Percentiles rank a stretch among this genome's conserved stretches.
phyloP scores from a whole-genome alignment of 2,888 invertebrate genomes.

The Tenthredo mesomela region DNA sequence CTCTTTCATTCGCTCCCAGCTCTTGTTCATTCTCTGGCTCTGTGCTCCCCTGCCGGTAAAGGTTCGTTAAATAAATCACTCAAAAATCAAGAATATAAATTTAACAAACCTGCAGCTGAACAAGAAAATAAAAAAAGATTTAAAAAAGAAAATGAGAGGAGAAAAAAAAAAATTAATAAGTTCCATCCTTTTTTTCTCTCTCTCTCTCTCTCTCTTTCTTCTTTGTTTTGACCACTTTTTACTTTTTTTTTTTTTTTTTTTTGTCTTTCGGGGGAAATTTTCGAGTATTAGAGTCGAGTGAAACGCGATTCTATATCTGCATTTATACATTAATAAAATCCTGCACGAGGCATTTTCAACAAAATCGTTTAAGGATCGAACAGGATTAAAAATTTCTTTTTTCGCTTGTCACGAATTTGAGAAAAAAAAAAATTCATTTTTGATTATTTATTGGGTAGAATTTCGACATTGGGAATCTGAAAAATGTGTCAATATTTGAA shows the following conservation, averaged over 20 bases:
- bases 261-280: background rate
- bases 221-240: background rate
- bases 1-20: constrained; percentile 37
- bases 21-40: constrained; percentile 34
- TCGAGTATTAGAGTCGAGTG: background rate
- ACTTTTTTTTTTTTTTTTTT: background rate
- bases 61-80: constrained; percentile 48
- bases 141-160: background rate
- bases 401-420: too few relatives aligned
- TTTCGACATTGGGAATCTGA: too few relatives aligned
- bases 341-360: too few relatives aligned
- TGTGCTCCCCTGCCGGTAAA: background rate
- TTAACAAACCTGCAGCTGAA: constrained; percentile 18
- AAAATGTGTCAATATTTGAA: too few relatives aligned
- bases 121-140: background rate
- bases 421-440: too few relatives aligned
- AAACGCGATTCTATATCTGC: background rate
- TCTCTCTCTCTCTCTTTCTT: background rate
- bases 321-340: too few relatives aligned
- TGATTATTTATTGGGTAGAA: too few relatives aligned
- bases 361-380: too few relatives aligned
- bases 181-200: background rate
- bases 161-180: background rate
- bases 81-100: constrained; percentile 42
- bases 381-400: too few relatives aligned